Evolutionary conservation across 2,888 invertebrate species (phyloP), one percentile per base, ranked within the genome.

Genomic region (Meganola albula): DNA sequence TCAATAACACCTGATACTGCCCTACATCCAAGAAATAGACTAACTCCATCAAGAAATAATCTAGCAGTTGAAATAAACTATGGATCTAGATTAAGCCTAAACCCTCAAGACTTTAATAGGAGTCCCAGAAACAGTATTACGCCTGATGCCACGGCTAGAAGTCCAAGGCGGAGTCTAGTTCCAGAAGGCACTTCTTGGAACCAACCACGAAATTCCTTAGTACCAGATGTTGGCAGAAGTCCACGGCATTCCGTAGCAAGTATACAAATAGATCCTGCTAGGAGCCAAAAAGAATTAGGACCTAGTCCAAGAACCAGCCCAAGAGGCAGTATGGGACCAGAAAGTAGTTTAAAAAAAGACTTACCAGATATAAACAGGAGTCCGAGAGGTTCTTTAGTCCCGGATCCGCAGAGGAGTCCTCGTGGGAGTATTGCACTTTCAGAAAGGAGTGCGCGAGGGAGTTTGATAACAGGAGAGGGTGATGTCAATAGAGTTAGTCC

Each of bases 1-100:
- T 90, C 90, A 9, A 82, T 91, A 27, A 85, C 89, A 13, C 90
- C 91, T 11, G 91, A 90, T 26, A 73, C 85, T 20, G 80, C 77
- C 18, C 60, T 88, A 37, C 88, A 87, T 48, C 85, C 82, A 7
- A 73, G 89, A 42, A 88, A 88, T 43, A 88, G 84, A 37, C 64
- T 90, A 31, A 69, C 85, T 2, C 89, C 89, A 3, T 86, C 89
- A 1, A 80, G 91, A 48, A 90, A 90, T 44, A 90, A 89, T 48
- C 70, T 91, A 45, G 87, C 88, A 2, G 90, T 90, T 1, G 88
- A 89, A 18, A 72, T 82, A 52, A 64, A 74, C 40, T 88, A 84
- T 44, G 90, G 85, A 39, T 89, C 84, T 14, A 82, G 86, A 48
- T 70, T 82, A 63, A 91, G 90, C 57, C 66, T 88, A 16, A 85